phyloP scores from a whole-genome alignment of 2,797 vertebrate species.

The Acestrorhynchus altus region DNA sequence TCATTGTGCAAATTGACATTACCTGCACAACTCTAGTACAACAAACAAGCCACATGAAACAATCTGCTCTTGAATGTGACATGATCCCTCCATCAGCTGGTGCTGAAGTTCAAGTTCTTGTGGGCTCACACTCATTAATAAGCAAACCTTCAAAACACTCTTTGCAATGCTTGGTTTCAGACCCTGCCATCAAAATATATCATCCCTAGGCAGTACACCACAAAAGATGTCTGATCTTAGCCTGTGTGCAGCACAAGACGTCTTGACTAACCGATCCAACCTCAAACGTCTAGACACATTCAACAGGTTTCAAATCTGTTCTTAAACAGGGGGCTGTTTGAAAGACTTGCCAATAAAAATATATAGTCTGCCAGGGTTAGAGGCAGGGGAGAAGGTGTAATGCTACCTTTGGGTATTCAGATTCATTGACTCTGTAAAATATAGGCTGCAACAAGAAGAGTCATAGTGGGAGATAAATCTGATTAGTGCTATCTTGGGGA shows the following conservation, averaged over 20 bases:
- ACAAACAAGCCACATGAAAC: constrained; percentile 20
- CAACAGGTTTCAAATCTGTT: constrained; percentile 44
- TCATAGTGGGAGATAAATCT: constrained; percentile 56
- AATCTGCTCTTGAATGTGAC: constrained; percentile 10
- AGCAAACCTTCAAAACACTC: constrained; percentile 12
- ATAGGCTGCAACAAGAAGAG: constrained; percentile 46
- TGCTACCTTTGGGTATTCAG: constrained; percentile 52
- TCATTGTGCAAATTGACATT: neutral
- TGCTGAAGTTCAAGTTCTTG: neutral
- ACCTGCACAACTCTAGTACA: neutral
- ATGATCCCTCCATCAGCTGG: neutral
- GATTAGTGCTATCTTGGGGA: constrained; percentile 54
- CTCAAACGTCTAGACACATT: constrained; percentile 56
- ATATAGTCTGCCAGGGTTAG: constrained; percentile 44
- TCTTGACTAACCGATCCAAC: constrained; percentile 37
- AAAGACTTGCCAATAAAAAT: constrained; percentile 55
- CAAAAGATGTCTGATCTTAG: constrained; percentile 33
- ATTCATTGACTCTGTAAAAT: constrained; percentile 58
- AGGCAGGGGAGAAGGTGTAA: constrained; percentile 37
- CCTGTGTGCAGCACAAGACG: constrained; percentile 9
- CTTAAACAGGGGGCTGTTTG: constrained; percentile 39
- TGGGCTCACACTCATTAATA: constrained; percentile 16
- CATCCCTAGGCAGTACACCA: constrained; percentile 31
- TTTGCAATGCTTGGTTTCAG: constrained; percentile 36
- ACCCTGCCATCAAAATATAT: constrained; percentile 21